Evolutionary conservation across 2,888 invertebrate species (phyloP), one percentile per base, ranked within the genome.

Genomic region (Chymomyza amoena): DNA sequence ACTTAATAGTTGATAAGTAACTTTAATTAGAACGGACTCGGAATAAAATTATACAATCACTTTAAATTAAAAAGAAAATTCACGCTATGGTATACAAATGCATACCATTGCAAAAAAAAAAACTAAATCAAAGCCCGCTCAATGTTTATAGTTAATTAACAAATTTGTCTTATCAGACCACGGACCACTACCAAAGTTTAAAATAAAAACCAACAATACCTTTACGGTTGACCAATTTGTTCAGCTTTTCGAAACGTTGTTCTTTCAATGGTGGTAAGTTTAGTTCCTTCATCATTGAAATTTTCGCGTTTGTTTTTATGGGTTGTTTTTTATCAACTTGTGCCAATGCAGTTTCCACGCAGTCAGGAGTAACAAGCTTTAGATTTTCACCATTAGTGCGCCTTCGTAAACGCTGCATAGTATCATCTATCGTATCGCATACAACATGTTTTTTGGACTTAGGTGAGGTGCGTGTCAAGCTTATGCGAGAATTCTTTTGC

Each of bases 171-270:
- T 20, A 59, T 39, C 18, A 16, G 54, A 54, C 16, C 25, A 15
- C 57, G 56, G 20, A 36, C 66, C 62, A 7, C 39, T 45, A 45
- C 6, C 7, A 32, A 32, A 7, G 32, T 32, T 32, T 32, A 45
- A 45, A 45, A 45, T 13, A 45, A 45, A 45, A 45, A 13, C 6
- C 39, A 45, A 45, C 13, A 45, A 64, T 80, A 81, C 89, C 90
- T 73, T 83, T 81, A 50, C 80, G 66, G 68, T 83, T 88, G 68
- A 87, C 75, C 39, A 84, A 60, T 45, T 80, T 80, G 57, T 88
- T 84, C 13, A 88, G 79, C 4, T 84, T 75, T 6, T 87, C 88
- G 52, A 88, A 84, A 73, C 13, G 75, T 54, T 4, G 63, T 71
- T 69, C 76, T 74, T 6, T 59, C 54, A 25, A 2, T 45, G 65